Base-by-base conservation (phyloP, 2,113 vertebrate genomes). In the Archocentrus centrarchus region DNA sequence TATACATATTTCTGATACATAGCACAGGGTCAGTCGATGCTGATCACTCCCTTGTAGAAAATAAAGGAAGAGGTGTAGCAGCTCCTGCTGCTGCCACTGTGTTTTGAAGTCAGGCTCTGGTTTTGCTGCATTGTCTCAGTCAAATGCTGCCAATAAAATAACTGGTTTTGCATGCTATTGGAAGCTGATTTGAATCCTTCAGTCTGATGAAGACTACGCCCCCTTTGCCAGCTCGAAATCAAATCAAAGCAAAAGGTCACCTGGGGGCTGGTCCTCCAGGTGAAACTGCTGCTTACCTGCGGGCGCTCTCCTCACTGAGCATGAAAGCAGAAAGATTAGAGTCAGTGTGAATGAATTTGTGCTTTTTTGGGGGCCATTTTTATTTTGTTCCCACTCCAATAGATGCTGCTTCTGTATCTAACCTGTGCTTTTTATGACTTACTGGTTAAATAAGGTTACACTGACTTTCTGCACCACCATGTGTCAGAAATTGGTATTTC, bases 231-330 rank as follows among this genome's bases (percentile, higher is more conserved):
- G n/a, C 32, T 15, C 47, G 6, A n/a, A 61, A 75, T 53, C 55
- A 57, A 79, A 79, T 59, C 35, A 77, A 73, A 78, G 18, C 47
- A 88, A 80, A 39, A 83, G 44, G 70, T 85, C 70, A 86, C 1
- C 75, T 44, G 61, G 37, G 47, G 47, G 24, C 32, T 76, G 59
- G 47, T 75, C 53, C 70, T 55, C 27, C 61, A 83, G 81, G 75
- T 83, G 20, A 60, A 22, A n/a, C 11, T 30, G n/a, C 32, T 50
- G 8, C 58, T 50, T 47, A 50, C 20, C 18, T 64, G 77, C 35
- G 11, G 5, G 41, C 50, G 35, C 47, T 64, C 30, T 3, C 30
- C 37, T 27, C 10, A 44, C 39, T 11, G 39, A n/a, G 20, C 11
- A 32, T 13, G 57, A 57, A 68, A 50, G 11, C 30, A 57, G 24